Conservation (phyloP, 1,140 invertebrate species). For the Calephelis nemesis region DNA sequence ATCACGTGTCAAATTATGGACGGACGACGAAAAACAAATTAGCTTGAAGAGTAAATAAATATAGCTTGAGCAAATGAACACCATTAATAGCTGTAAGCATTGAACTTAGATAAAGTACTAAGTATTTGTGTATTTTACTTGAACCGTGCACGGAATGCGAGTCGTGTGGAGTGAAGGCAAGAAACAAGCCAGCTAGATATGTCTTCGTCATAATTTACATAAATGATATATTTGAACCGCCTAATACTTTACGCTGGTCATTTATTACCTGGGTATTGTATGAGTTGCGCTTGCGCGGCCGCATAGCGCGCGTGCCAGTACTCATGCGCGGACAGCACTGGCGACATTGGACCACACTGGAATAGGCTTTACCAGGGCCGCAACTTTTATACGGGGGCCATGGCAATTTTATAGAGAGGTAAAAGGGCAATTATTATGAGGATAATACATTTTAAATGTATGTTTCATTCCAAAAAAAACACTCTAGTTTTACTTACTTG, state of each 20-base stretch:
- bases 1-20: too few relatives aligned
- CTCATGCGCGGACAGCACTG: conserved; percentile 60
- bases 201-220: conserved; percentile 79
- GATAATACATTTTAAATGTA: too few relatives aligned
- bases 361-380: conserved; percentile 17
- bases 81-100: conserved; percentile 25
- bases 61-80: neutral
- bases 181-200: conserved; percentile 64
- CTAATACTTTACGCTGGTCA: conserved; percentile 70
- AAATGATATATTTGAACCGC: conserved; percentile 78
- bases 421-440: neutral
- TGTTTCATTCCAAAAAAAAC: too few relatives aligned
- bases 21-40: too few relatives aligned
- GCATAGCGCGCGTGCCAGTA: conserved; percentile 71
- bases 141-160: conserved; percentile 58
- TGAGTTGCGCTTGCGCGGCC: conserved; percentile 43
- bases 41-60: neutral
- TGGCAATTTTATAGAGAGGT: too few relatives aligned
- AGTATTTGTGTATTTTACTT: conserved; percentile 53
- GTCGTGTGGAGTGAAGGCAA: conserved; percentile 64
- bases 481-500: too few relatives aligned
- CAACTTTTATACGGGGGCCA: too few relatives aligned
- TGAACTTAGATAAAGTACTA: conserved; percentile 43
- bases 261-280: conserved; percentile 64
- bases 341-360: conserved; percentile 64